Percentiles rank a stretch among this genome's conserved stretches.
Evolutionary conservation across 2,113 vertebrate genomes (phyloP).

Genomic region (Leptobrachium leishanense): DNA sequence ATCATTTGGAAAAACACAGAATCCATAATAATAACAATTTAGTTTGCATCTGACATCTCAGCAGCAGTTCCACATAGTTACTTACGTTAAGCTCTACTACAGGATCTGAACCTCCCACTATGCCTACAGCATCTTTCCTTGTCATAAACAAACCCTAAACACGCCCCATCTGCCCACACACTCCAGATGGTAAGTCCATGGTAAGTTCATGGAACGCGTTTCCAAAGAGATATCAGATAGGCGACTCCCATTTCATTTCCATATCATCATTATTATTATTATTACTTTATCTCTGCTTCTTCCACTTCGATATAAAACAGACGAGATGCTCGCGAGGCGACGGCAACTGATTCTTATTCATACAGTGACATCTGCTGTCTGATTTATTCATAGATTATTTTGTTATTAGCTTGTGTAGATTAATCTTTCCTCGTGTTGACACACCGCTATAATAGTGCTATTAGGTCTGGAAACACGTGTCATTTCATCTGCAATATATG

Average conservation of each 20-base stretch:
- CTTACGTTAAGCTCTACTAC: neutral
- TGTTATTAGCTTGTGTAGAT: neutral
- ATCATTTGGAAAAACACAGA: no score
- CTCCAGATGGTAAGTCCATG: conserved; percentile 41
- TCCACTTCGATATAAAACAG: conserved; percentile 40
- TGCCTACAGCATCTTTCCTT: conserved; percentile 30
- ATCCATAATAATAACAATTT: neutral
- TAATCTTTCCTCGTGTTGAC: neutral
- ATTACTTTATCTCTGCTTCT: conserved; percentile 21
- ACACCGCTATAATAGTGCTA: neutral
- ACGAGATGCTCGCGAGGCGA: conserved; percentile 1
- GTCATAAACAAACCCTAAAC: conserved; percentile 20
- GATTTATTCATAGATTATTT: conserved; percentile 16
- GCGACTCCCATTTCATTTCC: conserved; percentile 20
- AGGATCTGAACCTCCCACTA: conserved; percentile 13
- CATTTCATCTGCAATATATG: neutral
- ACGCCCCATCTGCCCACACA: conserved; percentile 29
- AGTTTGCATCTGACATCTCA: neutral
- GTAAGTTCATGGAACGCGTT: conserved; percentile 25
- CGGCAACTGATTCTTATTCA: conserved; percentile 9
- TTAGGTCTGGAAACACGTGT: neutral
- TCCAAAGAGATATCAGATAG: conserved; percentile 20
- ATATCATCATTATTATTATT: conserved; percentile 37
- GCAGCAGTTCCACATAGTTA: neutral
- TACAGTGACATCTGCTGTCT: conserved; percentile 44